Conservation (phyloP, 2,888 invertebrate genomes). For the Eurytoma adleriae region DNA sequence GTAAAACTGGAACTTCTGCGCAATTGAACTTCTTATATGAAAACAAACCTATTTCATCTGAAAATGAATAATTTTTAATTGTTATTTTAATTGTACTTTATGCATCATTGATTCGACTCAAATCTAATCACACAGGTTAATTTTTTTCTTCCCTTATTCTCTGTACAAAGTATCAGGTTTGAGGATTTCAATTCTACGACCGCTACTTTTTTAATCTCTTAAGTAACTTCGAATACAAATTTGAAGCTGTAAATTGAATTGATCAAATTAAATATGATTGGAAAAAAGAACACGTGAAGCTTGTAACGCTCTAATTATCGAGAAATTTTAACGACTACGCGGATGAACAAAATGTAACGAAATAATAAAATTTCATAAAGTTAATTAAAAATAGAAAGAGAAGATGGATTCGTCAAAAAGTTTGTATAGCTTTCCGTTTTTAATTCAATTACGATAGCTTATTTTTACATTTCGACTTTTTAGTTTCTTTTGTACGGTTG, state of each 20-base stretch:
- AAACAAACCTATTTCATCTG: too few relatives aligned
- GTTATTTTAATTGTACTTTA: slow-evolving; percentile 22
- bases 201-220: slow-evolving; percentile 56
- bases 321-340: slow-evolving; percentile 19
- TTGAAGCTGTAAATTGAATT: slow-evolving; percentile 49
- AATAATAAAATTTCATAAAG: slow-evolving; percentile 31
- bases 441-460: slow-evolving; percentile 19
- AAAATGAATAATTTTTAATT: slow-evolving; percentile 11
- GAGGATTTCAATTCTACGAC: slow-evolving; percentile 51
- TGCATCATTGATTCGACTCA: too few relatives aligned
- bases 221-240: slow-evolving; percentile 51
- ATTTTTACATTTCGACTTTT: slow-evolving; percentile 1
- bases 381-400: slow-evolving; percentile 11
- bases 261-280: slow-evolving; percentile 32
- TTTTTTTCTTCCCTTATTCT: slow-evolving; percentile 3
- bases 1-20: slow-evolving; percentile 26
- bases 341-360: slow-evolving; percentile 33
- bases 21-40: too few relatives aligned
- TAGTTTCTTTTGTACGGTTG: too few relatives aligned
- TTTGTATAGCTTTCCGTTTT: neutral
- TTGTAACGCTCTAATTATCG: slow-evolving; percentile 46
- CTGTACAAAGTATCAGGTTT: too few relatives aligned
- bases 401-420: neutral
- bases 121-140: too few relatives aligned
- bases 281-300: neutral